Evolutionary conservation across 2,888 invertebrate species (phyloP).

Genomic region (Alitta virens): DNA sequence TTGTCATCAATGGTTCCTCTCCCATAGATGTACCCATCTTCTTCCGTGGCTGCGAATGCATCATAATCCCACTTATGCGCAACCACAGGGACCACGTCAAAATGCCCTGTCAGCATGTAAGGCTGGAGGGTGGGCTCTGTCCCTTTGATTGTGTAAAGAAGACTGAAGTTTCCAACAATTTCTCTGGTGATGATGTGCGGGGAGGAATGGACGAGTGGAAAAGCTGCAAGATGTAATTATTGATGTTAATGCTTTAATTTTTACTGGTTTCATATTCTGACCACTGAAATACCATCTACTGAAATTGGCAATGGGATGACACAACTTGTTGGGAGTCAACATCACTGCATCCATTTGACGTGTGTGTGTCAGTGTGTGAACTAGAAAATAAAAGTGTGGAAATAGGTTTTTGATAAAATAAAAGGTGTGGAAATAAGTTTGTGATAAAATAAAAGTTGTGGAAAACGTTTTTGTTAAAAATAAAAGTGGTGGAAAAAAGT

Average conservation of each 20-base stretch:
- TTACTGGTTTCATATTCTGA: too few species aligned
- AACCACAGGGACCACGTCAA: slow-evolving; percentile 60
- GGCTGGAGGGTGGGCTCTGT: slow-evolving; percentile 52
- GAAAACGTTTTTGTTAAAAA: too few species aligned
- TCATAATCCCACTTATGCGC: slow-evolving; percentile 45
- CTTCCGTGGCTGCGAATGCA: slow-evolving; percentile 58
- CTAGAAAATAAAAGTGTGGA: too few species aligned
- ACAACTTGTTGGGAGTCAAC: too few species aligned
- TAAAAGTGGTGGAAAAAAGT: too few species aligned
- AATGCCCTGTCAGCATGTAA: slow-evolving; percentile 59
- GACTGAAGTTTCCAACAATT: slow-evolving; percentile 54
- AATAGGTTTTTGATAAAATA: too few species aligned
- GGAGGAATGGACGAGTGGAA: slow-evolving; percentile 3
- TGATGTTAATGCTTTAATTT: background rate
- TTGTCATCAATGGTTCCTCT: slow-evolving; percentile 62
- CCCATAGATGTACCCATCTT: slow-evolving; percentile 59
- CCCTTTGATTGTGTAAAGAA: slow-evolving; percentile 58
- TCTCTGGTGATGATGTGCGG: slow-evolving; percentile 35
- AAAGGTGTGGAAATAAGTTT: too few species aligned
- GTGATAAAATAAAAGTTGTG: too few species aligned
- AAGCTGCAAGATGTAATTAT: slow-evolving; percentile 2
- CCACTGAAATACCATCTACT: too few species aligned
- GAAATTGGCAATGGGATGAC: too few species aligned
- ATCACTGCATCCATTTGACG: too few species aligned
- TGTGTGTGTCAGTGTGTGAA: too few species aligned